These are phyloP conservation scores for Nothobranchius kuhntae DNA, from an alignment of 2,113 vertebrate species.

Conservation along the genomic window DNA sequence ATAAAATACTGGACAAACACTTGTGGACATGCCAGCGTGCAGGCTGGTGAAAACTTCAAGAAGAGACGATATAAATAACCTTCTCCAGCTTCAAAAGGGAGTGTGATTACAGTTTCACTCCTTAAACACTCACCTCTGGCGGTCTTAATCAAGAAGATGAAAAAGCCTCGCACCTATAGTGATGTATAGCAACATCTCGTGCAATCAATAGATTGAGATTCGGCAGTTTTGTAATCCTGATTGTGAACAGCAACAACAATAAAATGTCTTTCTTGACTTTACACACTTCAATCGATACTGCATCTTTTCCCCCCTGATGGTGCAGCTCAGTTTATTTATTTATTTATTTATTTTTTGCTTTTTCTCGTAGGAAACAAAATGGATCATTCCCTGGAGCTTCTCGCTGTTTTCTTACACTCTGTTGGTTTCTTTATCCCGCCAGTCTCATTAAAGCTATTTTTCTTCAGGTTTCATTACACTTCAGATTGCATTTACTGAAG, in stretches of 20 bases:
- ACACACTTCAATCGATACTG: conserved; percentile 28
- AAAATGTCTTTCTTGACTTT: conserved; percentile 31
- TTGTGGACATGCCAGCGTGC: conserved; percentile 1
- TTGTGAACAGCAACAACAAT: conserved; percentile 54
- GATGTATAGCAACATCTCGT: conserved; percentile 50
- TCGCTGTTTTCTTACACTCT: neutral
- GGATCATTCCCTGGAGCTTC: conserved; percentile 5
- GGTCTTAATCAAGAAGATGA: conserved; percentile 60
- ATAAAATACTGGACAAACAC: conserved; percentile 8
- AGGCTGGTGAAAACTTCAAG: neutral
- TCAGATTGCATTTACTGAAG: neutral
- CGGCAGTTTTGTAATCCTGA: conserved; percentile 53
- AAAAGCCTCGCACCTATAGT: conserved; percentile 45
- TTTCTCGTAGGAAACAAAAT: conserved; percentile 10
- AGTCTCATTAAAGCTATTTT: conserved; percentile 1
- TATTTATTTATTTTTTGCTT: neutral
- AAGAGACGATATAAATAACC: conserved; percentile 43
- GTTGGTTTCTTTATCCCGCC: neutral
- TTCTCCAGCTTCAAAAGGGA: conserved; percentile 27
- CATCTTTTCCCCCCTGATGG: neutral
- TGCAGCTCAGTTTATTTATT: neutral
- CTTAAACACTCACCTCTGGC: conserved; percentile 41
- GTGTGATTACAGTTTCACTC: conserved; percentile 50
- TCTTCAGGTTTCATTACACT: conserved; percentile 17
- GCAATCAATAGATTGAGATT: conserved; percentile 62